Conservation (phyloP, 2,113 vertebrate species). For the Odobenus rosmarus region DNA sequence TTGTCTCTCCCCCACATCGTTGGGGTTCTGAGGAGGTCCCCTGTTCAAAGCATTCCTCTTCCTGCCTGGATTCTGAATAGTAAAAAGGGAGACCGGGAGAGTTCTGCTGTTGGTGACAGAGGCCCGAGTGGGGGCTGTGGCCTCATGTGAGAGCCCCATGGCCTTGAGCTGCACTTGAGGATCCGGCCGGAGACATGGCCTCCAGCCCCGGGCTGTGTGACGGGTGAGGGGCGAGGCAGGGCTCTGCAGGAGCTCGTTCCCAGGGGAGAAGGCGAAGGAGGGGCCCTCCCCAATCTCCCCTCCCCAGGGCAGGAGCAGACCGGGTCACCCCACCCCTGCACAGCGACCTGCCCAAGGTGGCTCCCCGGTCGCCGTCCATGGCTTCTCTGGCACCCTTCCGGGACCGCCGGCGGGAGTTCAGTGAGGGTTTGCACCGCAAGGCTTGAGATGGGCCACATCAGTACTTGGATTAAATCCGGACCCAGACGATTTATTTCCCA, state of each 20-base stretch:
- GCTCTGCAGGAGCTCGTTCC: neutral
- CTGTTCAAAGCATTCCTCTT: neutral
- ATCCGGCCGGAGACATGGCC: neutral
- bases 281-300: neutral
- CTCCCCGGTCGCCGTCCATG: rapidly evolving
- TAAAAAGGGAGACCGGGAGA: rapidly evolving
- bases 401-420: neutral
- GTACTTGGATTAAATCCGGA: rapidly evolving
- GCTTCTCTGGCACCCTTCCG: neutral
- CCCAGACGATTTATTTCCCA: neutral
- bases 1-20: rapidly evolving
- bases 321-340: neutral
- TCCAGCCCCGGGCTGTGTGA: neutral
- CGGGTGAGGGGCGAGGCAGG: too few species aligned
- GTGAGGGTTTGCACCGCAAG: neutral
- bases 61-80: neutral
- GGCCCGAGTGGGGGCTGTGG: rapidly evolving
- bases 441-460: neutral
- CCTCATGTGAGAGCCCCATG: rapidly evolving
- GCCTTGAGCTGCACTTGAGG: neutral
- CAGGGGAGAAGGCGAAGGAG: neutral
- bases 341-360: neutral
- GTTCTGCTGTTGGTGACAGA: neutral
- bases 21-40: neutral
- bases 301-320: rapidly evolving